Evolutionary conservation across 2,888 invertebrate genomes (phyloP), one percentile per base, ranked within the genome.

Genomic region (Athripsodes cinereus): DNA sequence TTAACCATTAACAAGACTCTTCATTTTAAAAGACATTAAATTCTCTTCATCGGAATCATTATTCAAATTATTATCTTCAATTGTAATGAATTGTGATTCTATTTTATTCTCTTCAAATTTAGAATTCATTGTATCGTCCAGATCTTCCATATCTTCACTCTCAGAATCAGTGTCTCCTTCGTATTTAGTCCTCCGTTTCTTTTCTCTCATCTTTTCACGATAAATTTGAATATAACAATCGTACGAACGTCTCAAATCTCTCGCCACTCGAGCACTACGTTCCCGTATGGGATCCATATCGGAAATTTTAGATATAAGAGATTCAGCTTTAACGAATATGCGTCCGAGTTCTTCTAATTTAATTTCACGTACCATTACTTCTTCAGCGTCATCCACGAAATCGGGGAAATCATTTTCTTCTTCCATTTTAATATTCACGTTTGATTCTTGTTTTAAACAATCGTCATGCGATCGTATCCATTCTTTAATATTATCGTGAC

Each of bases 271-370:
- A 31, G 47, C 21, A 20, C 55, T 55, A 18, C 55, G 22, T 16
- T 55, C 55, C 16, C 47, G 47, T 19, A 55, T 49, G 16, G 55
- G 55, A 34, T 55, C 55, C 20, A 55, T 55, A 19, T 49, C 48
- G 10, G 49, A 13, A 18, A 55, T 34, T n/a, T 34, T 44, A 3
- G 19, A 20, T 3, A 49, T 55, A 3, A 49, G 35, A 5, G 47
- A 1, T 22, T 55, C 55, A 2, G 49, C 55, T 6, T 34, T 13
- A 2, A 22, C 20, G 34, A 55, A 34, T 16, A 55, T 19, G 2
- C 47, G 13, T 34, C 16, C 48, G 13, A 55, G 20, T 16, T 55
- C 55, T 49, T 55, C 34, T 10, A 47, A 31, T 22, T 49, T 55
- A 6, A 55, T 35, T 22, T 55, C 55, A 13, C 31, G 26, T 34